These are phyloP conservation scores for Larimichthys polyactis DNA, from an alignment of 2,113 vertebrate genomes.

Conservation along the genomic window DNA sequence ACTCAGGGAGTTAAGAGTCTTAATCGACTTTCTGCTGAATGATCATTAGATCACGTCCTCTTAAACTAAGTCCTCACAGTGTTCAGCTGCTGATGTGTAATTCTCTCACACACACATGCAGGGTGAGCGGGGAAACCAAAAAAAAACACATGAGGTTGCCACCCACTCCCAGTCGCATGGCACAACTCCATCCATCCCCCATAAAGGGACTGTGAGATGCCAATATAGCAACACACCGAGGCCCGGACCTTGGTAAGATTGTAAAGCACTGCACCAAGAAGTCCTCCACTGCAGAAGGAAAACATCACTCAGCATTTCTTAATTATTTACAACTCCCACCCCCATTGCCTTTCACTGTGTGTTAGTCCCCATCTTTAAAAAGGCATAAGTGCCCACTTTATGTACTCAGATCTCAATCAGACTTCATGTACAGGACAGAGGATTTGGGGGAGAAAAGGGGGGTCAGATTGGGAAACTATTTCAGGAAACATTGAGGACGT, in stretches of 20 bases:
- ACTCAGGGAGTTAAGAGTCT: background rate
- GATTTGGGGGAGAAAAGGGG: background rate
- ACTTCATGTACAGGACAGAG: slow-evolving; percentile 11
- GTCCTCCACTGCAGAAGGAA: slow-evolving; percentile 68
- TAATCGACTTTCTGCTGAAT: background rate
- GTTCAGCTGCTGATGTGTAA: slow-evolving; percentile 15
- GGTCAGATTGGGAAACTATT: slow-evolving; percentile 39
- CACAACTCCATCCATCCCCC: slow-evolving; percentile 46
- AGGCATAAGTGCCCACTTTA: slow-evolving; percentile 51
- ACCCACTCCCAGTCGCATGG: slow-evolving; percentile 47
- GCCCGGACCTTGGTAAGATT: slow-evolving; percentile 42
- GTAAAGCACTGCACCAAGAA: slow-evolving; percentile 73
- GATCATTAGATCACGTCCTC: background rate
- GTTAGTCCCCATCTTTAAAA: slow-evolving; percentile 42
- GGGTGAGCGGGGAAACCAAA: slow-evolving; percentile 21
- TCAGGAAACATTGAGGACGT: slow-evolving; percentile 33
- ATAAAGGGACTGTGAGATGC: slow-evolving; percentile 35
- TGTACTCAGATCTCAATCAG: slow-evolving; percentile 36
- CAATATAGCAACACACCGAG: slow-evolving; percentile 43
- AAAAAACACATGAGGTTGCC: slow-evolving; percentile 12
- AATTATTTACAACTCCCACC: slow-evolving; percentile 81
- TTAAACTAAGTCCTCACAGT: background rate
- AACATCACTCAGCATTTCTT: slow-evolving; percentile 82
- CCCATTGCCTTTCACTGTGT: slow-evolving; percentile 48
- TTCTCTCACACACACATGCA: slow-evolving; percentile 11